These are phyloP conservation scores for Hybos culiciformis DNA, from an alignment of 2,888 invertebrate genomes.

Conservation along the genomic window DNA sequence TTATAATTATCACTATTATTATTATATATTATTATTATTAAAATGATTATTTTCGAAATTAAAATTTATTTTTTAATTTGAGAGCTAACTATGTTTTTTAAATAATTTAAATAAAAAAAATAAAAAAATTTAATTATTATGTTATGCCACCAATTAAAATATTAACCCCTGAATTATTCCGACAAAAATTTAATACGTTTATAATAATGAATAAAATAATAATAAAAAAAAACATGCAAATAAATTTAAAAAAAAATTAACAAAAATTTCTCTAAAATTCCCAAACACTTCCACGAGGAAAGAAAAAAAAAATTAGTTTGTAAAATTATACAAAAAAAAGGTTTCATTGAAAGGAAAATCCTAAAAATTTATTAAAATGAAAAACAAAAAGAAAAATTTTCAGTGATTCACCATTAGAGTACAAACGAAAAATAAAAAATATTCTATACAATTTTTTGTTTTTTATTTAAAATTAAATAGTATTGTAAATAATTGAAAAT, in stretches of 20 bases:
- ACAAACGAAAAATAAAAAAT: constrained; percentile 22
- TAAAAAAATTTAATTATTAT: background rate
- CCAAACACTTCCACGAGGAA: background rate
- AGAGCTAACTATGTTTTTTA: background rate
- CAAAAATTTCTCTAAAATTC: background rate
- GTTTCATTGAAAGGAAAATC: background rate
- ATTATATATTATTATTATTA: background rate
- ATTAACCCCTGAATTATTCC: too few relatives aligned
- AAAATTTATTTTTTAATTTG: background rate
- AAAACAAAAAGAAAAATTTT: constrained; percentile 18
- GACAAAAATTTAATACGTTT: too few relatives aligned
- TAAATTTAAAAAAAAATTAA: background rate
- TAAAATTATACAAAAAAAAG: background rate
- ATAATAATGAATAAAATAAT: background rate
- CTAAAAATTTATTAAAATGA: background rate
- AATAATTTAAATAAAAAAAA: background rate
- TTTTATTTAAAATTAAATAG: background rate
- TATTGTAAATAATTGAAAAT: background rate
- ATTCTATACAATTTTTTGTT: background rate
- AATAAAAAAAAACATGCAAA: background rate
- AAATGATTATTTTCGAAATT: background rate
- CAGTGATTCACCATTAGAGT: constrained; percentile 39
- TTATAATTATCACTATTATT: background rate
- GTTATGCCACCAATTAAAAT: too few relatives aligned
- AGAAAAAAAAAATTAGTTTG: background rate